Evolutionary conservation across 2,113 vertebrate species (phyloP).

Genomic region (Burhinus bistriatus): DNA sequence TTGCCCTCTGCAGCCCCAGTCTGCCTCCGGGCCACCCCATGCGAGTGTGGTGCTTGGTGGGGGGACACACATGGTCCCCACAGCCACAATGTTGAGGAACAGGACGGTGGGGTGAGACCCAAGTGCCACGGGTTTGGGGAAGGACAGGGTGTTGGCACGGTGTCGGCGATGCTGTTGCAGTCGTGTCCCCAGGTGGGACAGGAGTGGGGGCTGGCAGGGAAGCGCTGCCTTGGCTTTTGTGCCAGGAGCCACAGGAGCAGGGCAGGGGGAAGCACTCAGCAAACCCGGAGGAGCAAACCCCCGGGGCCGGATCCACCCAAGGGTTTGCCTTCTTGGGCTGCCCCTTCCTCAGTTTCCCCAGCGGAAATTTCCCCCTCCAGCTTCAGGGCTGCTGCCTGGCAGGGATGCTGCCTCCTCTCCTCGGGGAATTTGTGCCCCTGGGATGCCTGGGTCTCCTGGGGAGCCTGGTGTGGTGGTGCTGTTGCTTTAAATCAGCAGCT

Average conservation of each 20-base stretch:
- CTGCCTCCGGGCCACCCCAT: background rate
- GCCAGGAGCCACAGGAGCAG: background rate
- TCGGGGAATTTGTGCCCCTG: background rate
- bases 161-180: background rate
- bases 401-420: background rate
- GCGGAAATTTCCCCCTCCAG: background rate
- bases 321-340: background rate
- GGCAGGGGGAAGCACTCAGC: background rate
- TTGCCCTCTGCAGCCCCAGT: background rate
- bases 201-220: background rate
- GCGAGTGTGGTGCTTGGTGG: accelerated
- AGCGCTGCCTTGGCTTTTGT: background rate
- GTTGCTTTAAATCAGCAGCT: slow-evolving; percentile 58
- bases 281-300: background rate
- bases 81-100: accelerated
- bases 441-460: background rate
- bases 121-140: accelerated
- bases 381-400: accelerated
- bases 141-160: background rate
- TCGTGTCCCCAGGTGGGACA: accelerated
- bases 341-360: background rate
- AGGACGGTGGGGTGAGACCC: background rate
- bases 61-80: background rate
- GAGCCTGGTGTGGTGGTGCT: background rate
- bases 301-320: background rate